Base-by-base conservation (phyloP, 2,797 vertebrate genomes). In the Chaetophractus vellerosus region DNA sequence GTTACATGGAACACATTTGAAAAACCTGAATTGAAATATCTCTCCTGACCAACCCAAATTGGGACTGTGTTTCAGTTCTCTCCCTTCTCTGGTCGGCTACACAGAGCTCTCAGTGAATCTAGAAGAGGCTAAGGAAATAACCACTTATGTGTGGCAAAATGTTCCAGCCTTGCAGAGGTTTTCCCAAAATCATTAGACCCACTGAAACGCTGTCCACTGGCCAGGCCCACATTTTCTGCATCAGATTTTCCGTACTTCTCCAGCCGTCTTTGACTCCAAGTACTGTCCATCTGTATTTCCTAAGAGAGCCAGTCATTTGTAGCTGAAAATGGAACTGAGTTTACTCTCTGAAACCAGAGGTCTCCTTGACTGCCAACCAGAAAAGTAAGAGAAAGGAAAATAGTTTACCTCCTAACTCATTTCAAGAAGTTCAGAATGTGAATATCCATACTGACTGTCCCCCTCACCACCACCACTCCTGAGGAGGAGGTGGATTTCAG, bases 91-190 rank as follows among this genome's bases (percentile, higher is more conserved):
- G 3, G 59, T 59, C 64, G 0, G 91, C 92, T 93, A 93, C 95
- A 94, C 96, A 95, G 88, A 97, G 95, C 84, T 66, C 94, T 94
- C 93, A 97, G 93, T 96, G 96, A 97, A 92, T 48, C 80, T 5
- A 61, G 89, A 96, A 95, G 95, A 96, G 89, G 91, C 90, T 86
- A 85, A 96, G 97, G 97, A 97, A 97, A 96, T 97, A 95, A 95
- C 96, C 96, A 98, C 97, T 97, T 98, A 97, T 19, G 95, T 96
- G 87, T 85, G 95, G 96, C 95, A 96, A 96, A 96, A 98, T 95
- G 95, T 97, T 97, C 95, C 95, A 98, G 94, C 84, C 94, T 95
- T 88, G 74, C 95, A 91, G 94, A 97, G 96, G 96, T 96, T 97
- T 97, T 97, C 91, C 94, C 93, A 91, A 97, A 96, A 97, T 96